A percentile compares a stretch with the other conserved stretches of the same genome.
phyloP scores from a whole-genome alignment of 2,888 invertebrate genomes.

The Rhingia rostrata region DNA sequence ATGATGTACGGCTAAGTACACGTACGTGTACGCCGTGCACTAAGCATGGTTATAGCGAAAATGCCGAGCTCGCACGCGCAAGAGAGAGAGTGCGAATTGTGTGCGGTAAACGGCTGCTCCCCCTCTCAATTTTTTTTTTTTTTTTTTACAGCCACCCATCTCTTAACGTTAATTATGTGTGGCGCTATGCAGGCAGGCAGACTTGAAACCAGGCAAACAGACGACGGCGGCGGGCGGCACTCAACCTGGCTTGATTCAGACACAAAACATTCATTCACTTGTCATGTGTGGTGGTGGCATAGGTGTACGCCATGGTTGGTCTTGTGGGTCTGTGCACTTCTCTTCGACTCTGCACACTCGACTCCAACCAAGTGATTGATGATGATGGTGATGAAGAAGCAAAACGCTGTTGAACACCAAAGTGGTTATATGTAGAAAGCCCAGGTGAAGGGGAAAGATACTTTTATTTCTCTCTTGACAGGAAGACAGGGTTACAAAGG shows the following conservation, averaged over 20 bases:
- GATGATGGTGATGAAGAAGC: slow-evolving; percentile 72
- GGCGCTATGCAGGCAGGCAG: slow-evolving; percentile 67
- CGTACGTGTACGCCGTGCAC: slow-evolving; percentile 43
- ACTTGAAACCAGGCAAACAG: slow-evolving; percentile 39
- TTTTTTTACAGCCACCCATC: slow-evolving; percentile 7
- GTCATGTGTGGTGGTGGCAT: slow-evolving; percentile 68
- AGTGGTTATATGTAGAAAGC: slow-evolving; percentile 41
- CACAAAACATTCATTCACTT: slow-evolving; percentile 74
- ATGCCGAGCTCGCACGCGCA: no score
- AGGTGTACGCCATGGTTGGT: slow-evolving; percentile 68
- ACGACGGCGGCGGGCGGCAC: slow-evolving; percentile 46
- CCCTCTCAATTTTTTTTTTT: no score
- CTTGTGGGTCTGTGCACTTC: slow-evolving; percentile 10
- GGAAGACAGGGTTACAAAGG: slow-evolving; percentile 55
- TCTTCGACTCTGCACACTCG: slow-evolving; percentile 19
- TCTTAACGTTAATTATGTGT: slow-evolving; percentile 70
- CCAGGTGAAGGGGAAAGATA: slow-evolving; percentile 46
- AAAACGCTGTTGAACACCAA: slow-evolving; percentile 66
- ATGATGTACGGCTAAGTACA: slow-evolving; percentile 54
- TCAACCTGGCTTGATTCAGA: slow-evolving; percentile 70
- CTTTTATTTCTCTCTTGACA: slow-evolving; percentile 36
- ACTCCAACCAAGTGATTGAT: slow-evolving; percentile 65
- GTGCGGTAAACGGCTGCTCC: background rate
- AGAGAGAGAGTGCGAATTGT: slow-evolving; percentile 61
- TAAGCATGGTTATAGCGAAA: no score